Percentiles rank a stretch among this genome's conserved stretches.
These are phyloP conservation scores for Bubo blakistoni DNA, from an alignment of 2,113 vertebrate genomes.

Conservation along the genomic window DNA sequence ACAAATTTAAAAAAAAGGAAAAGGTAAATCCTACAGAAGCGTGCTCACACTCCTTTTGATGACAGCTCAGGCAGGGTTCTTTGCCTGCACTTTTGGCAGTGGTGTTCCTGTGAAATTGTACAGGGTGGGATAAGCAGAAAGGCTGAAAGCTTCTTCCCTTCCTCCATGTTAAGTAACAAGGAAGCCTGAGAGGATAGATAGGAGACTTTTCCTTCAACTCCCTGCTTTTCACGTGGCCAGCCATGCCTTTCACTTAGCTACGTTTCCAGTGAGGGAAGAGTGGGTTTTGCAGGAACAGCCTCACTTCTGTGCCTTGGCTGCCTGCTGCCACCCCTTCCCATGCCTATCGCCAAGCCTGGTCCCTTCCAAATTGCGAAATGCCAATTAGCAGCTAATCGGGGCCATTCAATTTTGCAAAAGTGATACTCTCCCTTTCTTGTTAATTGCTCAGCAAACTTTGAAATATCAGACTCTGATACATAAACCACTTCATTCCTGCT, in stretches of 20 bases:
- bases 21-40: neutral
- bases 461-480: neutral
- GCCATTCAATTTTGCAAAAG: neutral
- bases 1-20: neutral
- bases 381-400: accelerated
- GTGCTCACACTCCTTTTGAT: accelerated
- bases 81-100: neutral
- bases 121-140: neutral
- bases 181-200: neutral
- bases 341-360: accelerated
- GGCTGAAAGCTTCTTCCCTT: neutral
- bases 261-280: neutral
- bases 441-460: neutral
- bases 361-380: neutral
- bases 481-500: neutral
- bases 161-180: too few relatives aligned
- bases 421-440: neutral
- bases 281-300: neutral
- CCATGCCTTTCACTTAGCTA: neutral
- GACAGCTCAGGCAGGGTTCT: neutral
- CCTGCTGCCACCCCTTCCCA: neutral
- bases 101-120: neutral
- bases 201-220: neutral
- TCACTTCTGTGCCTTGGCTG: neutral
- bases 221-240: neutral